Conservation (phyloP, 2,888 invertebrate species). For the Ceriagrion tenellum region DNA sequence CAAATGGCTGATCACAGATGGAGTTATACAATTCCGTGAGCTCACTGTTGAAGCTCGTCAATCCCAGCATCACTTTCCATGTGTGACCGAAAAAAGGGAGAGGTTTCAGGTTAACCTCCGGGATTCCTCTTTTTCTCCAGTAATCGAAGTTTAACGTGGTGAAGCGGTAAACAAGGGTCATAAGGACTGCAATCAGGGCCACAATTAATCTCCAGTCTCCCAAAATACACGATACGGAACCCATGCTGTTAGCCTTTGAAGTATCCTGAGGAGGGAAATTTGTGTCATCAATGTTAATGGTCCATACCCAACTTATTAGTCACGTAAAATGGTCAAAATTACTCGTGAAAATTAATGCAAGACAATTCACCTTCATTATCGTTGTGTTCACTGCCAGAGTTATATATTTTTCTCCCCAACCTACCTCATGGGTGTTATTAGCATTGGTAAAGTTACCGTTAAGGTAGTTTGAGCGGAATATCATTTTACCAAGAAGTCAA, state of each 20-base stretch:
- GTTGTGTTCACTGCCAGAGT: no score
- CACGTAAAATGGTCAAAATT: no score
- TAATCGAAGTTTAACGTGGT: constrained; percentile 9
- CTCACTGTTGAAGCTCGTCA: neutral
- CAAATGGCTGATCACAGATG: constrained; percentile 20
- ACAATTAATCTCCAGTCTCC: constrained; percentile 47
- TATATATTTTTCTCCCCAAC: no score
- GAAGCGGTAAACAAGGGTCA: neutral
- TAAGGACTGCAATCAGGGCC: neutral
- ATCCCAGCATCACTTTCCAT: constrained; percentile 8
- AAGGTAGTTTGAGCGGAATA: no score
- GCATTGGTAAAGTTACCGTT: no score
- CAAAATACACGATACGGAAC: neutral
- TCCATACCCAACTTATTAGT: no score
- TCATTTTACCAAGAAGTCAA: no score
- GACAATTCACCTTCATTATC: no score
- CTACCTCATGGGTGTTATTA: no score
- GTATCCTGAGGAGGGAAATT: neutral
- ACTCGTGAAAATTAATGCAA: no score
- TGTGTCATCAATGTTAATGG: no score
- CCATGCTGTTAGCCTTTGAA: neutral
- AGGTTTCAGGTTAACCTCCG: neutral
- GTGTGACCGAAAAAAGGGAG: constrained; percentile 40
- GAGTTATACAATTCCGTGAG: neutral
- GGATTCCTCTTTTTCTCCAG: constrained; percentile 43